Base-by-base conservation (phyloP, 2,113 vertebrate genomes). In the Rhineura floridana region DNA sequence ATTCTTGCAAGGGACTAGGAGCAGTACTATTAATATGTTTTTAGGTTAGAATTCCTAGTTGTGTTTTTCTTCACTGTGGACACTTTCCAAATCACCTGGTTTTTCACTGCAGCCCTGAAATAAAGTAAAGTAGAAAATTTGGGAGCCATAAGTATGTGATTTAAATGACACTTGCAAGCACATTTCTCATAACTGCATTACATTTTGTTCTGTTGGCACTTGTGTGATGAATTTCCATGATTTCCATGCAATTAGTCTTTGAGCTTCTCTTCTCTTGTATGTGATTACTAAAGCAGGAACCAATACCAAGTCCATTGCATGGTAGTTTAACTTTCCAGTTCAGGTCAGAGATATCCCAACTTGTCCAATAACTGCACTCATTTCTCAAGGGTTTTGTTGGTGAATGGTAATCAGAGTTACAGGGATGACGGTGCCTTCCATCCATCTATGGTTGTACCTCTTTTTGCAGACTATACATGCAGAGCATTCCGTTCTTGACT, bases 161-260 rank as follows among this genome's bases (percentile, higher is more conserved):
- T 50, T 83, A 67, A 83, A 36, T 70, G 33, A 4, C n/a, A 46
- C 10, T 76, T 76, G 73, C 44, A 76, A 76, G 42, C 44, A 48
- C 44, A 76, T 13, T 44, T 76, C 25, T 46, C 23, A 44, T 7
- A 76, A 28, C 44, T 23, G 30, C 93, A 92, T 92, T 90, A 84
- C 91, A 91, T 94, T 48, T 78, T 69, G 15, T 89, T 92, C 82
- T 83, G 0, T 92, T 91, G 67, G 3, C 92, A 39, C 50, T 0
- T 1, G 86, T 67, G 88, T 81, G 85, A 91, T 84, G 46, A 81
- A 95, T 94, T 93, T 84, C 91, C 94, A 88, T 93, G 87, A 48
- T 79, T 94, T 94, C 92, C 88, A 90, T 85, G 83, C 2, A 87
- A 76, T 90, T 95, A 15, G 23, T 88, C 93, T 70, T 81, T 59